Evolutionary conservation across 2,113 vertebrate species (phyloP), one percentile per base, ranked within the genome.

Genomic region (Tonatia bakeri): DNA sequence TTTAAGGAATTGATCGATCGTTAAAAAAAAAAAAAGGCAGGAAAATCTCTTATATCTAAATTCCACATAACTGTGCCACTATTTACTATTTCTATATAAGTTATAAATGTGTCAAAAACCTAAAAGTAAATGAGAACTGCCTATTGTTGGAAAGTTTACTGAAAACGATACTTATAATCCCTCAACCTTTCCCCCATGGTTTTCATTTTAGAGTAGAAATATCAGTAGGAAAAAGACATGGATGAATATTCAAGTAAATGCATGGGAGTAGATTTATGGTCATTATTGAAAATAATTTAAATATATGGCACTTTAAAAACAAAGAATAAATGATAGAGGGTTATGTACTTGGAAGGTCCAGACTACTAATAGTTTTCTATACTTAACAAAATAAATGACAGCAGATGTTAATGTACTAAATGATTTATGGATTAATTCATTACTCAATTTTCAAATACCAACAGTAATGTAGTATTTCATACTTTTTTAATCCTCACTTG

Each of bases 371-470:
- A 86, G 86, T 61, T 94, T 90, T 82, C 69, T 89, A 52, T 93
- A 65, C n/a, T 96, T 96, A 89, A 81, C 43, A 84, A 64, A 90
- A 84, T 80, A 94, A 69, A 64, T 36, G 45, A 43, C 38, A 95
- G 52, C 16, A 84, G 36, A 89, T 26, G 40, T 86, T 73, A 72
- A 89, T 12, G 7, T 77, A n/a, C 40, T 94, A 86, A 87, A 94
- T 96, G 17, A 88, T 81, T 92, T 93, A 79, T 86, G 28, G 19
- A 50, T 94, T 69, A 89, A 83, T 89, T 96, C 50, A 76, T 86
- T 91, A 79, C 79, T 91, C 36, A 86, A 73, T 91, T 95, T 81
- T 26, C 93, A 52, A 91, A 91, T 14, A 89, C 50, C 76, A 92
- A 61, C 20, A 65, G 36, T 65, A 81, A 54, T 91, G 45, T 16